Conservation (phyloP, 1,140 invertebrate species). For the Lucilia cuprina region DNA sequence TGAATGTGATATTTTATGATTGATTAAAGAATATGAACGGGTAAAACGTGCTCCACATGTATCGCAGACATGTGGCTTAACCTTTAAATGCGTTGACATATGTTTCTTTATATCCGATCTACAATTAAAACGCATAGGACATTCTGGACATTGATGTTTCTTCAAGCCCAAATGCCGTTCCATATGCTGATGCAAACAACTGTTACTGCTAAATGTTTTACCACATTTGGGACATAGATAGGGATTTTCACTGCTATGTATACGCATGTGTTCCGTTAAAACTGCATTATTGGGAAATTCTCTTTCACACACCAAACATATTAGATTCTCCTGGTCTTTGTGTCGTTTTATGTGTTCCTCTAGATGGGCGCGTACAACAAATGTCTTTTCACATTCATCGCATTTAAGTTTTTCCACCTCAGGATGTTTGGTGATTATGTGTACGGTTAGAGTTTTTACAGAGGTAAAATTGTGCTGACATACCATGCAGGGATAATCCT, state of each 20-base stretch:
- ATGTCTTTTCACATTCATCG: slow-evolving; percentile 25
- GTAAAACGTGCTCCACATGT: slow-evolving; percentile 64
- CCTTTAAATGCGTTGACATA: slow-evolving; percentile 26
- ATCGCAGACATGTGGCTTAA: slow-evolving; percentile 62
- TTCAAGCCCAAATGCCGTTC: slow-evolving; percentile 66
- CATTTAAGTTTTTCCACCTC: slow-evolving; percentile 25
- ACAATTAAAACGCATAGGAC: slow-evolving; percentile 57
- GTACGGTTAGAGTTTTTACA: background rate
- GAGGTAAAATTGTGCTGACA: slow-evolving; percentile 60
- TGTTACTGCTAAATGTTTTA: slow-evolving; percentile 69
- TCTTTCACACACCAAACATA: background rate
- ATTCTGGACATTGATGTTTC: slow-evolving; percentile 63
- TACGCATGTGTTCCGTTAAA: slow-evolving; percentile 67
- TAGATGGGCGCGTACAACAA: slow-evolving; percentile 21
- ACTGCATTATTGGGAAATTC: slow-evolving; percentile 41
- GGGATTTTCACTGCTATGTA: slow-evolving; percentile 71
- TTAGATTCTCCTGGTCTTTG: background rate
- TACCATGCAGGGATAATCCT: slow-evolving; percentile 61
- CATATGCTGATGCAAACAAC: slow-evolving; percentile 69
- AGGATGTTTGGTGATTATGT: slow-evolving; percentile 27
- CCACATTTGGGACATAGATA: slow-evolving; percentile 71
- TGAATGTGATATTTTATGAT: slow-evolving; percentile 62
- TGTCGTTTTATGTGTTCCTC: slow-evolving; percentile 38
- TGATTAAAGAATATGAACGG: slow-evolving; percentile 65
- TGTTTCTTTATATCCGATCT: slow-evolving; percentile 18